A percentile compares a stretch with the other conserved stretches of the same genome.
phyloP scores from a whole-genome alignment of 2,888 invertebrate genomes.

The Synergus laeviventris region DNA sequence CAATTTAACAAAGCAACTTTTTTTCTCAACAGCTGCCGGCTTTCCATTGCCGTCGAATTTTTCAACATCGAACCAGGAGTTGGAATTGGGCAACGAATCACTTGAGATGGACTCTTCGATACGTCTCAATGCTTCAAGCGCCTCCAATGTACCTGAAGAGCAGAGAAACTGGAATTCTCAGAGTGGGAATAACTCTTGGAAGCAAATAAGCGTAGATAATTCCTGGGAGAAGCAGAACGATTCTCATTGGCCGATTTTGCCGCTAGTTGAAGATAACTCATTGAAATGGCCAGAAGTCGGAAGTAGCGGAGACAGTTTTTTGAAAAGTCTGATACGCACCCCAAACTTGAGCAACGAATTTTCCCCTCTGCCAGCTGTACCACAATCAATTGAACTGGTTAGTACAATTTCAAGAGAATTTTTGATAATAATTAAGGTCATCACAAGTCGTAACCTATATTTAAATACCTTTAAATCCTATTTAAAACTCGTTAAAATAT shows the following conservation, averaged over 20 bases:
- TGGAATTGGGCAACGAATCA: constrained; percentile 72
- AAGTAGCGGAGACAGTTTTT: constrained; percentile 60
- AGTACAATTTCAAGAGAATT: no score
- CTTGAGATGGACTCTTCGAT: constrained; percentile 62
- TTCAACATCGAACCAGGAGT: constrained; percentile 63
- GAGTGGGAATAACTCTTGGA: constrained; percentile 55
- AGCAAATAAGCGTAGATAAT: constrained; percentile 50
- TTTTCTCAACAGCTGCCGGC: constrained; percentile 60
- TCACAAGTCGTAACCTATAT: no score
- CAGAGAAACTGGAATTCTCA: constrained; percentile 57
- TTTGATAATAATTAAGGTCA: no score
- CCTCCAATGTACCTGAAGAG: constrained; percentile 56
- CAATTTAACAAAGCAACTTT: neutral
- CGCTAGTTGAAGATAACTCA: constrained; percentile 52
- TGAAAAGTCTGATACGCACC: constrained; percentile 65
- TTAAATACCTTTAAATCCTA: no score
- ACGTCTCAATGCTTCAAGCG: constrained; percentile 54
- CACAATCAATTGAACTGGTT: constrained; percentile 77
- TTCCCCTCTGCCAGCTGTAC: constrained; percentile 74
- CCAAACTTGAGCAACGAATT: constrained; percentile 56
- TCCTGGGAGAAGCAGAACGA: constrained; percentile 61
- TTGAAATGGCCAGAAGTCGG: constrained; percentile 65
- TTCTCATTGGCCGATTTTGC: constrained; percentile 62
- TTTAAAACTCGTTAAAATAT: no score
- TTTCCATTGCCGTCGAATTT: constrained; percentile 64